These are phyloP conservation scores for Acanthoscelides obtectus DNA, from an alignment of 2,888 invertebrate genomes.

Conservation along the genomic window DNA sequence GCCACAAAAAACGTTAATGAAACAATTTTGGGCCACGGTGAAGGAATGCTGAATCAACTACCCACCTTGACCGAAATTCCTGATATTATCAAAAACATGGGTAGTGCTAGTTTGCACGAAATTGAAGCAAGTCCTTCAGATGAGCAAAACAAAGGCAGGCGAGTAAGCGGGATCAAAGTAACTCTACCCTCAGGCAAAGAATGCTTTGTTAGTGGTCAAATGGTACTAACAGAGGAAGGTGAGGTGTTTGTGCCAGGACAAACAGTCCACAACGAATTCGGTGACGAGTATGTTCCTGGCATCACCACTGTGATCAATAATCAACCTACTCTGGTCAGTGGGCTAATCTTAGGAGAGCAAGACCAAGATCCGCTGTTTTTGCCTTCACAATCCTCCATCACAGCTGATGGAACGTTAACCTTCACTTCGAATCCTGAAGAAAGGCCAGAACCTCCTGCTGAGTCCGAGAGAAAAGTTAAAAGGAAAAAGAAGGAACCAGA, in stretches of 20 bases:
- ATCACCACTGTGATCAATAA: slow-evolving; percentile 64
- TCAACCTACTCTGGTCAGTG: slow-evolving; percentile 68
- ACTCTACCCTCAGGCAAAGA: slow-evolving; percentile 62
- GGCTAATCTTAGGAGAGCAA: slow-evolving; percentile 61
- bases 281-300: slow-evolving; percentile 68
- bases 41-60: slow-evolving; percentile 53
- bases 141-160: slow-evolving; percentile 26
- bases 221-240: slow-evolving; percentile 65
- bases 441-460: slow-evolving; percentile 37
- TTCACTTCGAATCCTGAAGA: slow-evolving; percentile 44
- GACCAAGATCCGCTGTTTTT: slow-evolving; percentile 61
- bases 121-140: slow-evolving; percentile 46
- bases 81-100: slow-evolving; percentile 58
- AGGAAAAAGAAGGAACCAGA: slow-evolving; percentile 25
- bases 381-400: slow-evolving; percentile 63
- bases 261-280: slow-evolving; percentile 64
- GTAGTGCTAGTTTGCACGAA: slow-evolving; percentile 55
- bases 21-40: slow-evolving; percentile 52
- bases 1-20: slow-evolving; percentile 58
- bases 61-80: slow-evolving; percentile 62
- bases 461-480: slow-evolving; percentile 29
- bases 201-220: slow-evolving; percentile 68
- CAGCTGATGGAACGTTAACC: slow-evolving; percentile 46
- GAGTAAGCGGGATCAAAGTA: slow-evolving; percentile 41
- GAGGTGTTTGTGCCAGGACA: slow-evolving; percentile 72